Percentiles rank a stretch among this genome's conserved stretches.
phyloP scores from a whole-genome alignment of 2,113 vertebrate species.

The Oncorhynchus mykiss region DNA sequence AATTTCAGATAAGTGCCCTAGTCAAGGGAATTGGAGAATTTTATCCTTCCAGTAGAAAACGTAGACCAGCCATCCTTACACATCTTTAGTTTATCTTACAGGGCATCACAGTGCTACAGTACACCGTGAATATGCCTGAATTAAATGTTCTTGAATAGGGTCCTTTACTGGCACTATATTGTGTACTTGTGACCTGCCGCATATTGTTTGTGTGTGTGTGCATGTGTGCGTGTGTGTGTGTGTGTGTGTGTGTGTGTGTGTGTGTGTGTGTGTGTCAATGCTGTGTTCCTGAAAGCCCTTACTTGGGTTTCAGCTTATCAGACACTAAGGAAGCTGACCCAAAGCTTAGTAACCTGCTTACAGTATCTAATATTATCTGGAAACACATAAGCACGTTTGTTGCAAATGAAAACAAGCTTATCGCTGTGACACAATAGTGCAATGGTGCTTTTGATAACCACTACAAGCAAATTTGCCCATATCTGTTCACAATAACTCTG shows the following conservation, averaged over 20 bases:
- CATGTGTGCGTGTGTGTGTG: not conserved
- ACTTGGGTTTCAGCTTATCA: no score
- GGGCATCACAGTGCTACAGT: not conserved
- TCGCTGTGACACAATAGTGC: no score
- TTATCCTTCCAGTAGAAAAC: constrained; percentile 6
- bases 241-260: not conserved
- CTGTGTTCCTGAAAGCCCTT: not conserved
- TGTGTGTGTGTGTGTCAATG: constrained; percentile 13
- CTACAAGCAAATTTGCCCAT: no score
- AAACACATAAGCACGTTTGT: not conserved
- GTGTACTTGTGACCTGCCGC: not conserved
- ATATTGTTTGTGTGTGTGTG: not conserved
- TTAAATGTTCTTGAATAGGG: not conserved
- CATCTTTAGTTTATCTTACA: not conserved
- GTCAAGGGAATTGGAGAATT: constrained; percentile 39
- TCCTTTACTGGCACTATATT: not conserved
- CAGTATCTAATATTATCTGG: not conserved
- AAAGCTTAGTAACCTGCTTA: not conserved
- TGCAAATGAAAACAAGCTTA: no score
- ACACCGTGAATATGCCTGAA: not conserved
- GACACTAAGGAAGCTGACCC: not conserved
- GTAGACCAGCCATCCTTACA: not conserved
- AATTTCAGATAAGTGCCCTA: constrained; percentile 31
- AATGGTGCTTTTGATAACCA: no score
- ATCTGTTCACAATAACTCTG: no score